Evolutionary conservation across 2,888 invertebrate species (phyloP).

Genomic region (Meganola albula): DNA sequence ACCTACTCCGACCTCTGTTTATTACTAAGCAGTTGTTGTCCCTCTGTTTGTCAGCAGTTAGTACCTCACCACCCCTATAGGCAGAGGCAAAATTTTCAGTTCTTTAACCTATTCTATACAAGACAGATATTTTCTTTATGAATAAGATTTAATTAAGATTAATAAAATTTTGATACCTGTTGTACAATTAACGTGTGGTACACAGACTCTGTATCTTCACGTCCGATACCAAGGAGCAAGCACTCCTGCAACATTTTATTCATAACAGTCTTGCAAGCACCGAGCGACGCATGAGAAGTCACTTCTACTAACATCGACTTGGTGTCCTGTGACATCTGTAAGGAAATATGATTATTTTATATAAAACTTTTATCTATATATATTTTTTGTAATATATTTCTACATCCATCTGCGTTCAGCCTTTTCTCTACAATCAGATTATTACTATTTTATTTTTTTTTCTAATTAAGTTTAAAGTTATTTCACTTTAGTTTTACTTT

Average conservation of each 20-base stretch:
- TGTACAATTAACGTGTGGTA: conserved; percentile 59
- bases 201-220: conserved; percentile 29
- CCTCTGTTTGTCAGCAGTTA: no score
- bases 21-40: no score
- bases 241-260: conserved; percentile 82
- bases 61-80: no score
- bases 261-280: conserved; percentile 81
- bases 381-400: not conserved
- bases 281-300: conserved; percentile 82
- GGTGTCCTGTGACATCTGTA: conserved; percentile 81
- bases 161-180: conserved; percentile 37
- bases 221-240: conserved; percentile 74
- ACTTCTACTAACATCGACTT: conserved; percentile 85
- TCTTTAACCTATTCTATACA: no score
- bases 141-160: no score
- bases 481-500: no score
- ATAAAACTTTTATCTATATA: not conserved
- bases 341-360: not conserved
- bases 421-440: no score
- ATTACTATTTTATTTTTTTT: no score
- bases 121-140: no score
- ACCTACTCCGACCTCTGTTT: no score
- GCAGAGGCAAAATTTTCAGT: no score
- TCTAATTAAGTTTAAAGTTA: no score
- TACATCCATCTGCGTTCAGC: not conserved